phyloP scores from a whole-genome alignment of 2,113 vertebrate genomes.

The Neodontobutis hainanensis region DNA sequence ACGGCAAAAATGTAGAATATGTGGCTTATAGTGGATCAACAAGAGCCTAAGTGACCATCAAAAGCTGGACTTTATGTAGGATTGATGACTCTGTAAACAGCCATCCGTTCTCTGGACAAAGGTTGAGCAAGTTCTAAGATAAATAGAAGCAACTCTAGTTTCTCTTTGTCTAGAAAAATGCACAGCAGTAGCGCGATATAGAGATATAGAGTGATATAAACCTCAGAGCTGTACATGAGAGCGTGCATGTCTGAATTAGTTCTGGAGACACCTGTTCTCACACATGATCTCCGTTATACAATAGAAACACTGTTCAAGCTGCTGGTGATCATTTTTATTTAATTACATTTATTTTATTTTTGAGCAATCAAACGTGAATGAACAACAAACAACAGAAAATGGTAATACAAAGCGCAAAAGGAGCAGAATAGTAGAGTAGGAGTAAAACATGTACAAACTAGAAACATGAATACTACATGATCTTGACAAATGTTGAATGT shows the following conservation, averaged over 20 bases:
- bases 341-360: too few relatives aligned
- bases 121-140: constrained; percentile 34
- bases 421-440: too few relatives aligned
- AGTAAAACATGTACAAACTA: too few relatives aligned
- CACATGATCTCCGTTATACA: neutral
- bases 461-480: too few relatives aligned
- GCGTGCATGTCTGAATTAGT: neutral
- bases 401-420: too few relatives aligned
- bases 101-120: constrained; percentile 52
- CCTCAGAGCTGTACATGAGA: neutral
- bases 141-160: constrained; percentile 23
- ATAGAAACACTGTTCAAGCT: neutral
- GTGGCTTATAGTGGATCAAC: constrained; percentile 47
- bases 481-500: too few relatives aligned
- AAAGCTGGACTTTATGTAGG: constrained; percentile 47
- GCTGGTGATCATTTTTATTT: neutral
- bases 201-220: neutral
- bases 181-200: neutral
- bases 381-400: too few relatives aligned
- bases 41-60: constrained; percentile 54
- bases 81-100: constrained; percentile 68
- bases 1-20: constrained; percentile 64
- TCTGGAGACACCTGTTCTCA: constrained; percentile 1
- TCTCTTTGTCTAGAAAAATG: neutral
- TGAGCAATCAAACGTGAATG: too few relatives aligned